Evolutionary conservation across 1,140 invertebrate genomes (phyloP), one percentile per base, ranked within the genome.

Genomic region (Neodiprion lecontei): DNA sequence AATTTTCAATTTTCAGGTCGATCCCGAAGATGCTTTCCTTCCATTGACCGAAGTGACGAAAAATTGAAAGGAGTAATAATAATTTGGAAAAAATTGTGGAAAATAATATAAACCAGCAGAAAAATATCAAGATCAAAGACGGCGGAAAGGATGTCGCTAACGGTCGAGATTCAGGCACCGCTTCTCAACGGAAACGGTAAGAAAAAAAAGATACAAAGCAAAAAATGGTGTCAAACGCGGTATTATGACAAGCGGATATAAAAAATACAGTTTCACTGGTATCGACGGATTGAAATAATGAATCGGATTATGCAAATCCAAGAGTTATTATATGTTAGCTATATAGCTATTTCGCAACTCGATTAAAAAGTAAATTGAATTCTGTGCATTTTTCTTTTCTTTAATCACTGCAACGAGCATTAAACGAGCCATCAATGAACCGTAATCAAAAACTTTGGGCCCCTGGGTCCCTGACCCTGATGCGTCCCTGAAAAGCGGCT

Each of bases 131-230:
- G 49, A 72, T 50, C 53, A 76, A 70, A 70, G 73, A 81, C 71
- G 72, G 53, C 67, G 70, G 77, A 73, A 84, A 83, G 83, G 83
- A 61, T 61, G 53, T 61, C 82, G 50, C 69, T 84, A 76, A 83
- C 81, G 74, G 78, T 81, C 68, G 81, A 80, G 74, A 80, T 82
- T 78, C 83, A 82, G 67, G 71, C 82, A 77, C 81, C 81, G 75
- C 80, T 84, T 83, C 83, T 84, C 76, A 83, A 84, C 72, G 83
- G 83, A 84, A 84, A 84, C 79, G 83, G 83, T 84, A 71, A 83
- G 80, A 76, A 70, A 72, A 76, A 72, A 73, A 72, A 12, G 53
- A 74, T 76, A 73, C 17, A 70, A 5, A 48, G 69, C 47, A 10
- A 40, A 70, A 70, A 28, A 72, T 48, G 47, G 53, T 66, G 10